phyloP scores from a whole-genome alignment of 53 echinoderm and acorn worm genomes.

The Mesocentrotus franciscanus region DNA sequence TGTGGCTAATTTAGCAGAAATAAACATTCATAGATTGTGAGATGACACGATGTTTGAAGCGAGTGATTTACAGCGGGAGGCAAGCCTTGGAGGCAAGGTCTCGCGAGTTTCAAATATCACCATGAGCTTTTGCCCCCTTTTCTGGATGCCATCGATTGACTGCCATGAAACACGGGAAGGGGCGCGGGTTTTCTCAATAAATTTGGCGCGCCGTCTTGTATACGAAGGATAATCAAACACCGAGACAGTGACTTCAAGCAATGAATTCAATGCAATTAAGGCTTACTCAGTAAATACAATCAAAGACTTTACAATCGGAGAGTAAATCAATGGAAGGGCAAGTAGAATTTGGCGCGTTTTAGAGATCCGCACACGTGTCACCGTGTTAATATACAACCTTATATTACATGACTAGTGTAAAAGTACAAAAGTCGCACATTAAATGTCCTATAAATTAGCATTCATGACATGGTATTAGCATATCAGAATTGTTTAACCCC shows the following conservation, averaged over 20 bases:
- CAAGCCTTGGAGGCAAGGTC: neutral
- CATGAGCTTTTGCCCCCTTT: neutral
- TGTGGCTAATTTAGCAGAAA: neutral
- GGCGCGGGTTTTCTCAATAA: conserved; percentile 13
- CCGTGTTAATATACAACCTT: neutral
- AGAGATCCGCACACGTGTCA: neutral
- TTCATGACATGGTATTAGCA: too few relatives aligned
- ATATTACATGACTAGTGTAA: neutral
- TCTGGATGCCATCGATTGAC: neutral
- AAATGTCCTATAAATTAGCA: too few relatives aligned
- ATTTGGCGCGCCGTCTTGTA: conserved; percentile 38
- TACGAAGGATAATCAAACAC: neutral
- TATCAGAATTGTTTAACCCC: too few relatives aligned
- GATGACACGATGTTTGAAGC: neutral
- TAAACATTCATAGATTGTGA: neutral
- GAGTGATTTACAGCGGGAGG: neutral
- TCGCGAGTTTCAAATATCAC: neutral
- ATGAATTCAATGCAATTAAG: conserved; percentile 23
- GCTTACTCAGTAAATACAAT: neutral
- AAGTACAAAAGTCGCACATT: too few relatives aligned
- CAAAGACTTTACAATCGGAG: neutral
- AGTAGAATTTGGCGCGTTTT: conserved; percentile 34
- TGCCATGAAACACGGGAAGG: neutral
- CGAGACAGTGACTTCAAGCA: neutral
- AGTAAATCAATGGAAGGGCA: neutral